Percentiles rank a stretch among this genome's conserved stretches.
Evolutionary conservation across 2,797 vertebrate species (phyloP).

Genomic region (Rhinogobio ventralis): DNA sequence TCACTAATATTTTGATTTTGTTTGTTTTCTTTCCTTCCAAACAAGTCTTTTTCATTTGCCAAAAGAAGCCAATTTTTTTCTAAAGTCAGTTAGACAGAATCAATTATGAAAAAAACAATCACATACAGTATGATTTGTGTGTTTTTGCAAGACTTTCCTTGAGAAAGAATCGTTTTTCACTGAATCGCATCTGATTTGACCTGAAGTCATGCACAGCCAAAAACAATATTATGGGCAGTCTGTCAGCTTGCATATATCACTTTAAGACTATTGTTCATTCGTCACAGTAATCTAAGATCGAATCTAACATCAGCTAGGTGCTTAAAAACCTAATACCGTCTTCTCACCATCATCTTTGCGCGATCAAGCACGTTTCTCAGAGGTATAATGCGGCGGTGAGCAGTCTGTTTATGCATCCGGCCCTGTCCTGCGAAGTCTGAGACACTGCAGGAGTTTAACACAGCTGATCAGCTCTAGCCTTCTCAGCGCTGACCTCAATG

Average conservation of each 20-base stretch:
- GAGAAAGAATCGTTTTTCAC: slow-evolving; percentile 2
- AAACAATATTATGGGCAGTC: slow-evolving; percentile 35
- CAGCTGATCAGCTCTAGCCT: slow-evolving; percentile 62
- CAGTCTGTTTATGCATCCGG: slow-evolving; percentile 32
- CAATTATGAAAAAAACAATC: slow-evolving; percentile 16
- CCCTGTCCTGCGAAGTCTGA: slow-evolving; percentile 43
- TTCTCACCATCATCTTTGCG: slow-evolving; percentile 20
- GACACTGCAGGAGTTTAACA: slow-evolving; percentile 60
- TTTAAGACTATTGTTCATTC: slow-evolving; percentile 38
- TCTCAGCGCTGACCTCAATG: slow-evolving; percentile 65
- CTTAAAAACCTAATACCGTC: slow-evolving; percentile 10
- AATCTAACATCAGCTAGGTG: background rate
- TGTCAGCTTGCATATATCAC: slow-evolving; percentile 46
- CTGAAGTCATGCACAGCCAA: slow-evolving; percentile 37
- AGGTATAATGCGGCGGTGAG: slow-evolving; percentile 18
- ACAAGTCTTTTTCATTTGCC: background rate
- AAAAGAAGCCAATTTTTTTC: background rate
- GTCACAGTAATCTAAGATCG: slow-evolving; percentile 36
- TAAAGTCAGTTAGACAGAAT: slow-evolving; percentile 7
- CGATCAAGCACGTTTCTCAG: slow-evolving; percentile 25
- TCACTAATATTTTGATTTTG: background rate
- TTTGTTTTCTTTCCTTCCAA: background rate
- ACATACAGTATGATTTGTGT: slow-evolving; percentile 17
- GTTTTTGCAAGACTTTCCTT: slow-evolving; percentile 23
- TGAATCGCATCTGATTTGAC: slow-evolving; percentile 40